These are phyloP conservation scores for Piprites chloris DNA, from an alignment of 2,113 vertebrate genomes.

Conservation along the genomic window DNA sequence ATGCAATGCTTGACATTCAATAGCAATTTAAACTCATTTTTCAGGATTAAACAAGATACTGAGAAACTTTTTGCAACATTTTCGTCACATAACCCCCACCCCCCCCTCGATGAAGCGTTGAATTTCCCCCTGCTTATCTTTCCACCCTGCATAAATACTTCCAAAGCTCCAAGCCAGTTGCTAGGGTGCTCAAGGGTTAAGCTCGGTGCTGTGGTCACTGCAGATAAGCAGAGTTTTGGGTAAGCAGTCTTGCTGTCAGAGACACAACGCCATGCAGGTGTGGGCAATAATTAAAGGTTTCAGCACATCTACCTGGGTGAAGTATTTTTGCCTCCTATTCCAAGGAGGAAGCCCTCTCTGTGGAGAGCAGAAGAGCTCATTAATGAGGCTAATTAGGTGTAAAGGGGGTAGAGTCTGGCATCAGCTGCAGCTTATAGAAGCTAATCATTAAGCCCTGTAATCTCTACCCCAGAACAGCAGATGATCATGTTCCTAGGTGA, in stretches of 20 bases:
- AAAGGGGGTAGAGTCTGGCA: slow-evolving; percentile 89
- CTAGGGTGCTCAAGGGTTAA: slow-evolving; percentile 63
- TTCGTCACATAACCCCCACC: background rate
- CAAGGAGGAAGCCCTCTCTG: slow-evolving; percentile 80
- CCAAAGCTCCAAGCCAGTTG: background rate
- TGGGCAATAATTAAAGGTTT: slow-evolving; percentile 83
- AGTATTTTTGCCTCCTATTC: slow-evolving; percentile 86
- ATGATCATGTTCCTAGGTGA: slow-evolving; percentile 83
- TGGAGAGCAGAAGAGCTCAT: slow-evolving; percentile 86
- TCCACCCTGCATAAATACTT: background rate
- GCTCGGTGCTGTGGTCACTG: slow-evolving; percentile 39
- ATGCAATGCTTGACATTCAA: background rate
- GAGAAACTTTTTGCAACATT: background rate
- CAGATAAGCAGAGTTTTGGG: slow-evolving; percentile 66
- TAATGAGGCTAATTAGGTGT: slow-evolving; percentile 98
- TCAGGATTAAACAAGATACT: background rate
- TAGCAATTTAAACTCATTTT: background rate
- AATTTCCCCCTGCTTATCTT: background rate
- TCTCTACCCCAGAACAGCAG: slow-evolving; percentile 86
- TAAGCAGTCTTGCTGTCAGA: slow-evolving; percentile 67
- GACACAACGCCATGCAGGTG: slow-evolving; percentile 77
- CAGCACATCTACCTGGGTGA: slow-evolving; percentile 83
- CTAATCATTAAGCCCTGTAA: slow-evolving; percentile 95
- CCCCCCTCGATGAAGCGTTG: background rate
- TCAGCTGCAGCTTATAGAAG: slow-evolving; percentile 89